Percentiles rank a stretch among this genome's conserved stretches.
These are phyloP conservation scores for Heliocidaris tuberculata DNA, from an alignment of 35 echinoderm and acorn worm species.

Conservation along the genomic window DNA sequence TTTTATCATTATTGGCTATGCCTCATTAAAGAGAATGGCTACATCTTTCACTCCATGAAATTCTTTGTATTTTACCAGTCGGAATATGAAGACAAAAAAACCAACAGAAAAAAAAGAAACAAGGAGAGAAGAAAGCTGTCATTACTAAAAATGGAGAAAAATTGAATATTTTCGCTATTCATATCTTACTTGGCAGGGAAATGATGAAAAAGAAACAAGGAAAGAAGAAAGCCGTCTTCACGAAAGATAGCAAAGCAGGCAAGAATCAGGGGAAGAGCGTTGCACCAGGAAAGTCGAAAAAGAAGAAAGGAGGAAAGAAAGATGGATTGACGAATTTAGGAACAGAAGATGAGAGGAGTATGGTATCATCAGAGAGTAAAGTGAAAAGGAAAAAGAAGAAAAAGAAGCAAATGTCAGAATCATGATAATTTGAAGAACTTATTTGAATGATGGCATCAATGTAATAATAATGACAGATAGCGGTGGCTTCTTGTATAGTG, in stretches of 20 bases:
- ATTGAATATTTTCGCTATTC: too few species aligned
- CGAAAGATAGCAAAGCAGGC: not conserved
- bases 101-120: too few species aligned
- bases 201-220: not conserved
- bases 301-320: not conserved
- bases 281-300: not conserved
- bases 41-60: too few species aligned
- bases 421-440: not conserved
- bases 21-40: too few species aligned
- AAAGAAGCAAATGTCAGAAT: not conserved
- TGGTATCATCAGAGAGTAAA: not conserved
- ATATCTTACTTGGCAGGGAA: not conserved
- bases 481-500: too few species aligned
- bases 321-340: not conserved
- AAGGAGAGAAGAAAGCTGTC: too few species aligned
- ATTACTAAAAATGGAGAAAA: too few species aligned
- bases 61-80: too few species aligned
- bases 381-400: conserved; percentile 15
- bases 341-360: not conserved
- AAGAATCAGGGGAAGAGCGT: not conserved
- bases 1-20: too few species aligned
- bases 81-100: too few species aligned
- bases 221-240: not conserved
- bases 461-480: not conserved
- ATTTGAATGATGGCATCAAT: not conserved